Conservation (phyloP, 2,113 vertebrate species). For the Anser cygnoides region DNA sequence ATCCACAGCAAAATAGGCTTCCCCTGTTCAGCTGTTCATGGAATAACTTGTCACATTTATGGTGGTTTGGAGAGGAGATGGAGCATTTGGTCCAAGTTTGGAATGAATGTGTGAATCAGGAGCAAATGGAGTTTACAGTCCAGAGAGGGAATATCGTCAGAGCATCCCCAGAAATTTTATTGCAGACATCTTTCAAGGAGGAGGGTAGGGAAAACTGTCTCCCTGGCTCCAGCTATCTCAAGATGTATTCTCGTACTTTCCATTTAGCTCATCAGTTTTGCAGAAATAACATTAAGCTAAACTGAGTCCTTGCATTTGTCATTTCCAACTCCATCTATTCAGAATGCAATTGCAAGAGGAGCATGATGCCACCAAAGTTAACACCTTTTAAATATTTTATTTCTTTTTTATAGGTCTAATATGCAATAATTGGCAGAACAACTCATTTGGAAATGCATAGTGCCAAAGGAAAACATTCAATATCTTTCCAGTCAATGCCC, state of each 20-base stretch:
- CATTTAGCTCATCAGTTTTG: slow-evolving; percentile 13
- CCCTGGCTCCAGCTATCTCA: neutral
- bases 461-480: slow-evolving; percentile 38
- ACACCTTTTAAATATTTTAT: slow-evolving; percentile 38
- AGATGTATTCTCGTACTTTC: slow-evolving; percentile 6
- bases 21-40: neutral
- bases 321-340: neutral
- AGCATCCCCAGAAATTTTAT: slow-evolving; percentile 25
- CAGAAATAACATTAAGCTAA: slow-evolving; percentile 13
- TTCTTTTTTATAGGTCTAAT: slow-evolving; percentile 38
- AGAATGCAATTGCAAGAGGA: neutral
- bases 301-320: neutral
- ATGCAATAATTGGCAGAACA: slow-evolving; percentile 37
- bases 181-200: neutral
- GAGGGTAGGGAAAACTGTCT: neutral
- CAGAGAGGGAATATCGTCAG: slow-evolving; percentile 15
- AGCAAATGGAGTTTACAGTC: slow-evolving; percentile 12
- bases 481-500: slow-evolving; percentile 14
- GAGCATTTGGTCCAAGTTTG: neutral
- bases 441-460: neutral
- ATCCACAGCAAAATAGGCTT: neutral
- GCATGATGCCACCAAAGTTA: neutral
- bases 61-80: slow-evolving; percentile 12
- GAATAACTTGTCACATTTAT: slow-evolving; percentile 4
- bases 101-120: neutral